Conservation (phyloP, 1,140 invertebrate species). For the Aphis craccivora region DNA sequence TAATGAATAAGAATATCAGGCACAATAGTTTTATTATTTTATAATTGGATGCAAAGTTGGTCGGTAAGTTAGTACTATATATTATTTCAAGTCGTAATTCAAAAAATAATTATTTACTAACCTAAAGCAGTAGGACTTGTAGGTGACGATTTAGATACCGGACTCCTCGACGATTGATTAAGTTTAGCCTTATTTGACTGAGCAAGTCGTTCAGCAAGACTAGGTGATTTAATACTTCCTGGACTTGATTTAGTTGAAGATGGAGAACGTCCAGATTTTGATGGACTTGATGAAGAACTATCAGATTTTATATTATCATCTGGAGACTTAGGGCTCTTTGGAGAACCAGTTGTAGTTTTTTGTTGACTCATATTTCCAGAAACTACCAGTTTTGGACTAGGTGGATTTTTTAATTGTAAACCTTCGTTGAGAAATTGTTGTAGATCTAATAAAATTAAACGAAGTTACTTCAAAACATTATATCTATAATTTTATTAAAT, state of each 20-base stretch:
- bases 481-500: neutral
- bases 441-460: conserved; percentile 26
- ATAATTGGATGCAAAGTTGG: too few relatives aligned
- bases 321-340: conserved; percentile 34
- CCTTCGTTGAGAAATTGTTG: conserved; percentile 21
- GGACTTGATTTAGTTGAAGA: conserved; percentile 36
- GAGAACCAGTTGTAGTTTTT: conserved; percentile 38
- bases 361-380: conserved; percentile 49
- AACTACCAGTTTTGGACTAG: conserved; percentile 45
- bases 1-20: too few relatives aligned
- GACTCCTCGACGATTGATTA: neutral
- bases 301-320: conserved; percentile 41
- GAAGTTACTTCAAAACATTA: neutral
- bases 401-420: conserved; percentile 29
- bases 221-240: conserved; percentile 11
- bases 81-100: neutral
- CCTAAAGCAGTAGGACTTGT: conserved; percentile 28
- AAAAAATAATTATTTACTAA: neutral
- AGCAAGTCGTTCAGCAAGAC: conserved; percentile 48
- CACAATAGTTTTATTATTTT: too few relatives aligned
- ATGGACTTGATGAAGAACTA: neutral
- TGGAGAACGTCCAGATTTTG: conserved; percentile 35
- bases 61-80: neutral
- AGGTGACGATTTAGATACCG: conserved; percentile 34
- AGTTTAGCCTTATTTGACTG: conserved; percentile 40